Conservation (phyloP, 1,140 invertebrate genomes). For the Nylanderia fulva region DNA sequence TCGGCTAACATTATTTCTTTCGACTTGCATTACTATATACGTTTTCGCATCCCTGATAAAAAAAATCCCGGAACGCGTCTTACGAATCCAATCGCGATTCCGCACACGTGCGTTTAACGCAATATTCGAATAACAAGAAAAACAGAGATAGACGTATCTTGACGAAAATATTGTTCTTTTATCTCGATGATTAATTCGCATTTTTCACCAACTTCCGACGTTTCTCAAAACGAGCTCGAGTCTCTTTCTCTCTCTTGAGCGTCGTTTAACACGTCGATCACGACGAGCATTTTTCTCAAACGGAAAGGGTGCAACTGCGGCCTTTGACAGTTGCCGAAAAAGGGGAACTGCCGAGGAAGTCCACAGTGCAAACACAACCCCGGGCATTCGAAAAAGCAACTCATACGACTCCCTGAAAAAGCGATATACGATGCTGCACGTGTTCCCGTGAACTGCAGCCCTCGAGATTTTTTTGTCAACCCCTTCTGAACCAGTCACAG, state of each 20-base stretch:
- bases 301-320: background rate
- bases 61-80: conserved; percentile 6
- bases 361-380: conserved; percentile 65
- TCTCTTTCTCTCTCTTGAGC: too few species aligned
- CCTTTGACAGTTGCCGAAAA: conserved; percentile 63
- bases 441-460: conserved; percentile 62
- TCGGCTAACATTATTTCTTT: conserved; percentile 38
- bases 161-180: conserved; percentile 13
- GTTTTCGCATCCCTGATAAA: background rate
- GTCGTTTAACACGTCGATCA: conserved; percentile 43
- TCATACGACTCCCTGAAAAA: conserved; percentile 37
- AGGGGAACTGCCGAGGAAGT: conserved; percentile 64
- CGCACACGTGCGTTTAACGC: background rate
- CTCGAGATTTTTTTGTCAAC: conserved; percentile 58
- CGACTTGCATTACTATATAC: background rate
- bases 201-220: conserved; percentile 26
- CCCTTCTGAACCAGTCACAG: background rate
- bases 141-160: conserved; percentile 3
- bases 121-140: conserved; percentile 40
- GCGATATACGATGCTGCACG: conserved; percentile 51
- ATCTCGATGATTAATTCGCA: conserved; percentile 14
- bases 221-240: background rate
- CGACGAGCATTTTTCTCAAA: conserved; percentile 47
- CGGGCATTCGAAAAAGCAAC: conserved; percentile 40
- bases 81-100: conserved; percentile 13